Evolutionary conservation across 2,797 vertebrate genomes (phyloP), one percentile per base, ranked within the genome.

Genomic region (Enteromius fasciolatus): DNA sequence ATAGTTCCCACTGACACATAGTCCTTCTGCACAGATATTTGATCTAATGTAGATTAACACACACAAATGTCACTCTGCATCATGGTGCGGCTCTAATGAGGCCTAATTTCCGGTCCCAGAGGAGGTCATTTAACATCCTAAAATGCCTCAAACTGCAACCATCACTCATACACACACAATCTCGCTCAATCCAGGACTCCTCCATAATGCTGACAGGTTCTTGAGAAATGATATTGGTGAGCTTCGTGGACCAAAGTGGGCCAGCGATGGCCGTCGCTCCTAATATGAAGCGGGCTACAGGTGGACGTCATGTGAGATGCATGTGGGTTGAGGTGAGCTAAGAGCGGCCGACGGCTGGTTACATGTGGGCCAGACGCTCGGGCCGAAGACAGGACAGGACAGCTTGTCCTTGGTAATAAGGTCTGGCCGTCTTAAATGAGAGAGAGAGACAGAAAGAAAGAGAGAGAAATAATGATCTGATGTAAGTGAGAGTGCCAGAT

Each of bases 101-200:
- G 89, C 90, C 89, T 92, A 89, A 91, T 92, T 93, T 92, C 90
- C 84, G 84, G 85, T 86, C 81, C 87, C 83, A 86, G 89, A 86
- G 87, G 91, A 91, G 90, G 92, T 91, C 89, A 92, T 91, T 91
- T 90, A 92, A 90, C 90, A 89, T 90, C 91, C 89, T 78, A 80
- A 89, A 82, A 54, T 1, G 25, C 80, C 46, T 61, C 20, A n/a
- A 86, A 5, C 88, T 86, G 90, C 89, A 91, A 90, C 87, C 66
- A 79, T 85, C 66, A 59, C 70, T 78, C 82, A 33, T 61, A 75
- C 54, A 78, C 76, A 86, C 64, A 80, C 76, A 72, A 50, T 78
- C 52, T 76, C 80, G 23, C 75, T 77, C 61, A 50, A 73, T 52
- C 73, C 76, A 78, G 75, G 63, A 67, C 80, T 84, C 46, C 46